Percentiles rank a stretch among this genome's conserved stretches.
These are phyloP conservation scores for Strigamia transsilvanica DNA, from an alignment of 2,888 invertebrate genomes.

Conservation along the genomic window DNA sequence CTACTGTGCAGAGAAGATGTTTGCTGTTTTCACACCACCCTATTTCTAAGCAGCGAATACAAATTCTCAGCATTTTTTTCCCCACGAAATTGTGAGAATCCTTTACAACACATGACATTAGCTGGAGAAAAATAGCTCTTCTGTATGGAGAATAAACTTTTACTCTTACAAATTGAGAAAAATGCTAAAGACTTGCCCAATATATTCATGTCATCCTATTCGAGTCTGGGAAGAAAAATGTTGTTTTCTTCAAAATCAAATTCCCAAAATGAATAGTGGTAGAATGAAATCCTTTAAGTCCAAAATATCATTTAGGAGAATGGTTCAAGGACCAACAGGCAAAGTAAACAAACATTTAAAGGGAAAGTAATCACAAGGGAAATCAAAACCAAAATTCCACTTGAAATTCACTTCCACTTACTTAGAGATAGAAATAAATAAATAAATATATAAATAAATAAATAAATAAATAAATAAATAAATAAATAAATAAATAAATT, in stretches of 20 bases:
- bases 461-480: background rate
- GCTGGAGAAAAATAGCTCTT: constrained; percentile 26
- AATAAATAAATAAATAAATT: constrained; percentile 8
- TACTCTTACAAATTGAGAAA: constrained; percentile 33
- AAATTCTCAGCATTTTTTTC: constrained; percentile 29
- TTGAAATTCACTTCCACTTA: background rate
- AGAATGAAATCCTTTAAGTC: background rate
- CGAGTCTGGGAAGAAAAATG: background rate
- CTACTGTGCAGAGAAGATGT: constrained; percentile 25
- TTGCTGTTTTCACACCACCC: constrained; percentile 31
- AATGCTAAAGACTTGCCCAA: constrained; percentile 28
- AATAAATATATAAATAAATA: background rate
- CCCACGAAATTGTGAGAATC: background rate
- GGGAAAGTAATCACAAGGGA: background rate
- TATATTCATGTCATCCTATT: background rate
- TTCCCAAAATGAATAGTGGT: background rate
- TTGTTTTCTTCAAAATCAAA: constrained; percentile 5
- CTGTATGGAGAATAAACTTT: constrained; percentile 20
- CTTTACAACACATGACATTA: constrained; percentile 22
- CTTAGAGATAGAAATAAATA: background rate
- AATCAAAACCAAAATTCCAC: constrained; percentile 8
- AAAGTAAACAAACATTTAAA: constrained; percentile 5
- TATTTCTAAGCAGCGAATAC: constrained; percentile 1
- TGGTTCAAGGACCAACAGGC: background rate
- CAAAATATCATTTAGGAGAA: background rate